Conservation (phyloP, 2,797 vertebrate species). For the Sebastes diaconus region DNA sequence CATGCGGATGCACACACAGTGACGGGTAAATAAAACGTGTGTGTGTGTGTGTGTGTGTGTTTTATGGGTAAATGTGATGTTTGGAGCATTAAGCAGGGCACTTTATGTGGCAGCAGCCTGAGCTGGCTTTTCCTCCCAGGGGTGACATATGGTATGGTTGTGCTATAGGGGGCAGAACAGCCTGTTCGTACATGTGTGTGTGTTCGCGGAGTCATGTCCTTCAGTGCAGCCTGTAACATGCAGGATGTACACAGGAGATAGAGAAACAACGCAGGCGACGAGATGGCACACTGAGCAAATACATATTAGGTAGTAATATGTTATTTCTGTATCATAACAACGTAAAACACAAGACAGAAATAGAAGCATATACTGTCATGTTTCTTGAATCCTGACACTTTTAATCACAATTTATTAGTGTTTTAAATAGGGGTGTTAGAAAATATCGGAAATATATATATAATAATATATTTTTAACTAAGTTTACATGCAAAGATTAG, state of each 20-base stretch:
- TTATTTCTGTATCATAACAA: neutral
- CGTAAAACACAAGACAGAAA: neutral
- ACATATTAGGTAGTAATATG: neutral
- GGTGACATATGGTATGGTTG: constrained; percentile 69
- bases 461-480: too few relatives aligned
- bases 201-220: constrained; percentile 8
- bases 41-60: neutral
- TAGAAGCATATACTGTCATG: neutral
- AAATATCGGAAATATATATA: too few relatives aligned
- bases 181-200: constrained; percentile 50
- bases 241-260: neutral
- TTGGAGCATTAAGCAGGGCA: neutral
- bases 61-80: constrained; percentile 8
- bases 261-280: neutral
- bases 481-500: too few relatives aligned
- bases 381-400: neutral
- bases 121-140: constrained; percentile 31
- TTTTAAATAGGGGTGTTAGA: neutral
- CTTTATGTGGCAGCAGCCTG: constrained; percentile 38
- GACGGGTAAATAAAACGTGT: neutral
- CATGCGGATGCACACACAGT: neutral
- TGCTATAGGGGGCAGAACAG: constrained; percentile 54
- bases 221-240: constrained; percentile 1
- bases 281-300: neutral
- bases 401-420: neutral